Evolutionary conservation across 1,140 invertebrate species (phyloP).

Genomic region (Cryptotermes secundus): DNA sequence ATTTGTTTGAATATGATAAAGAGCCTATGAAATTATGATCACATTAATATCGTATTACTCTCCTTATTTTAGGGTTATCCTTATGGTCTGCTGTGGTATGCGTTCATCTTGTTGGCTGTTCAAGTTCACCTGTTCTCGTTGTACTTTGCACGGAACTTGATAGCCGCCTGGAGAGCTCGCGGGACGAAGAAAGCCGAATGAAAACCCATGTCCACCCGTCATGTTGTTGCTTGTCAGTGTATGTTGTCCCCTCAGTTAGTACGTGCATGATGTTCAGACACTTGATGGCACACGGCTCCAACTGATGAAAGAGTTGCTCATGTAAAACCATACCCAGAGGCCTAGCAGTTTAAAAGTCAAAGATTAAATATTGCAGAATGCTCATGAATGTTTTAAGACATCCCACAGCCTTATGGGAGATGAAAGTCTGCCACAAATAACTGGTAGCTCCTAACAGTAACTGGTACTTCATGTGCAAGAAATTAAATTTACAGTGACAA

Average conservation of each 20-base stretch:
- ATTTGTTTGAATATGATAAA: too few species aligned
- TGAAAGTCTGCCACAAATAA: too few species aligned
- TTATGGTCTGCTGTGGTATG: slow-evolving; percentile 91
- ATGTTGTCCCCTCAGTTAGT: background rate
- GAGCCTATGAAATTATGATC: too few species aligned
- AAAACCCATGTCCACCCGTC: background rate
- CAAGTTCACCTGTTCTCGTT: slow-evolving; percentile 91
- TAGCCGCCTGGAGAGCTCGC: slow-evolving; percentile 82
- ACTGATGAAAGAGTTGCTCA: background rate
- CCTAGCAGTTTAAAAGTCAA: background rate
- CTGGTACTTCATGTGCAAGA: too few species aligned
- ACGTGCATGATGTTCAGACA: background rate
- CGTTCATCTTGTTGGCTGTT: slow-evolving; percentile 81
- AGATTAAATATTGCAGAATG: background rate
- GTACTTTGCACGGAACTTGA: slow-evolving; percentile 83
- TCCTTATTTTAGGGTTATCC: slow-evolving; percentile 75
- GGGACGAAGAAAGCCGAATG: slow-evolving; percentile 54
- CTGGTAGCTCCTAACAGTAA: too few species aligned
- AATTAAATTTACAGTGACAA: background rate
- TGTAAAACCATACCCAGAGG: background rate
- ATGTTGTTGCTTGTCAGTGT: background rate
- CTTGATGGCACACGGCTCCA: background rate
- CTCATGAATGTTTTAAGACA: too few species aligned
- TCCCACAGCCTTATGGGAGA: too few species aligned
- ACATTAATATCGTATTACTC: too few species aligned